Evolutionary conservation across 2,113 vertebrate genomes (phyloP).

Genomic region (Reinhardtius hippoglossoides): DNA sequence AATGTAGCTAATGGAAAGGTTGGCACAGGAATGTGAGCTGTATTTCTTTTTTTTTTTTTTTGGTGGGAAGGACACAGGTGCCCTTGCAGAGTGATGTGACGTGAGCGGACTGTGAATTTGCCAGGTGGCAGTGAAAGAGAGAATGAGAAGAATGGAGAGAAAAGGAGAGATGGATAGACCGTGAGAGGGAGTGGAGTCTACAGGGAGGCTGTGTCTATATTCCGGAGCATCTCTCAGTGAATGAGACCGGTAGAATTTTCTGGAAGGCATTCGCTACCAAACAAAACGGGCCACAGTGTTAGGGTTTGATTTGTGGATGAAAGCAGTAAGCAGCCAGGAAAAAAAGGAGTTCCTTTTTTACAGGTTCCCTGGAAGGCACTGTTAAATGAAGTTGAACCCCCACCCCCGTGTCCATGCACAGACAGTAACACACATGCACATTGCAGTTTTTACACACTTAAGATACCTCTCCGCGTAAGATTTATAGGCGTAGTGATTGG

Average conservation of each 20-base stretch:
- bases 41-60: conserved; percentile 56
- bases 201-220: conserved; percentile 71
- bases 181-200: conserved; percentile 69
- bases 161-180: conserved; percentile 65
- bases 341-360: conserved; percentile 23
- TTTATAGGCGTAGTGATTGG: conserved; percentile 83
- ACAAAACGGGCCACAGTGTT: conserved; percentile 39
- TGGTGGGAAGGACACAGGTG: conserved; percentile 86
- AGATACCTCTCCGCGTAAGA: conserved; percentile 73
- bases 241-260: conserved; percentile 64
- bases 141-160: conserved; percentile 66
- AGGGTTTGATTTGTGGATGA: conserved; percentile 61
- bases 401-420: conserved; percentile 36
- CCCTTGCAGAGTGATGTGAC: conserved; percentile 86
- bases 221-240: conserved; percentile 62
- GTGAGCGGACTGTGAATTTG: conserved; percentile 87
- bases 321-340: conserved; percentile 45
- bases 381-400: conserved; percentile 43
- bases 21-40: conserved; percentile 78
- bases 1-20: conserved; percentile 81
- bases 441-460: conserved; percentile 66
- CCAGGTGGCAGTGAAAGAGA: conserved; percentile 84
- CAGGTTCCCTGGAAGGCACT: conserved; percentile 46
- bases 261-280: conserved; percentile 52
- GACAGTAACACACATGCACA: conserved; percentile 42